Evolutionary conservation across 2,888 invertebrate genomes (phyloP).

Genomic region (Silvanus unidentatus): DNA sequence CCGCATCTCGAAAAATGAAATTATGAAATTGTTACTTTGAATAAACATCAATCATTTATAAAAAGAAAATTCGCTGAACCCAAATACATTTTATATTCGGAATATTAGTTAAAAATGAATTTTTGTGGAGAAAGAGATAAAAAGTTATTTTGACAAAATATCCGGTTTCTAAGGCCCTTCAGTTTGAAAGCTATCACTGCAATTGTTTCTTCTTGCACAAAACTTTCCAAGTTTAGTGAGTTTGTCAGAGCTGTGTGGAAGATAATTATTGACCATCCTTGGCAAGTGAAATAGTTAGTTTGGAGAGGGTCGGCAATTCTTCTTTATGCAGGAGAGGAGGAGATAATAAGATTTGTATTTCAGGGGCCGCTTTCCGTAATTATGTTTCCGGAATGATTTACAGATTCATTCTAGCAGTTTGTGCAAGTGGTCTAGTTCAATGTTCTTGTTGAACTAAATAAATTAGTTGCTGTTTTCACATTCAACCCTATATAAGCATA

Average conservation of each 20-base stretch:
- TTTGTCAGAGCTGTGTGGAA: background rate
- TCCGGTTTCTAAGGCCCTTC: too few relatives aligned
- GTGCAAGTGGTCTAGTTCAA: constrained; percentile 1
- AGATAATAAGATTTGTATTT: constrained; percentile 36
- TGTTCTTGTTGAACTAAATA: constrained; percentile 3
- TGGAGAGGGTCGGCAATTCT: constrained; percentile 15
- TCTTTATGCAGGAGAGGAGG: constrained; percentile 23
- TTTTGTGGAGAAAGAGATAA: too few relatives aligned
- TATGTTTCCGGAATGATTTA: constrained; percentile 35
- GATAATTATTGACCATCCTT: constrained; percentile 1
- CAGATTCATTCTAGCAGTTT: constrained; percentile 26
- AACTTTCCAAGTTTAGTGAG: too few relatives aligned
- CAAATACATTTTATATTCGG: too few relatives aligned
- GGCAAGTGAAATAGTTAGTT: constrained; percentile 2
- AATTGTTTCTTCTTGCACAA: too few relatives aligned
- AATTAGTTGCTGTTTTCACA: constrained; percentile 1
- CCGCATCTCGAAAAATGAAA: too few relatives aligned
- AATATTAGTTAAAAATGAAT: too few relatives aligned
- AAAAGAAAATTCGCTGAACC: too few relatives aligned
- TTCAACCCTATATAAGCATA: background rate
- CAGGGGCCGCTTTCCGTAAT: constrained; percentile 31
- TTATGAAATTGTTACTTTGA: too few relatives aligned
- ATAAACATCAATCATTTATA: too few relatives aligned
- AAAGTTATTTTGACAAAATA: too few relatives aligned
- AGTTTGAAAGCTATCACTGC: too few relatives aligned